These are phyloP conservation scores for Atrina japonica DNA, from an alignment of 2,888 invertebrate species.

Conservation along the genomic window DNA sequence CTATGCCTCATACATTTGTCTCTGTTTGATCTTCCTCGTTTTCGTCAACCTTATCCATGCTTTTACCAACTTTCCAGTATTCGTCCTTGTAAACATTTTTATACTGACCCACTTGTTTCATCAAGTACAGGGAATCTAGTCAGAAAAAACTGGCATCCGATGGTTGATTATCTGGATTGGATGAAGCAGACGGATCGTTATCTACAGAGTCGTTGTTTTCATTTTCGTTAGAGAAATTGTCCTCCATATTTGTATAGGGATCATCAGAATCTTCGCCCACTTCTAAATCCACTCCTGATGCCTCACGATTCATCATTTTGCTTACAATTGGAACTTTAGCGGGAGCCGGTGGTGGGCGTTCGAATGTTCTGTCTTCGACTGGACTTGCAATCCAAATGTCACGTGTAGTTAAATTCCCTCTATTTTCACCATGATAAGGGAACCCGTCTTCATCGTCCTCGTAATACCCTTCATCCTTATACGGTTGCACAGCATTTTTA, in stretches of 20 bases:
- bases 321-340: constrained; percentile 2
- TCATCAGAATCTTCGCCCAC: background rate
- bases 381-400: constrained; percentile 27
- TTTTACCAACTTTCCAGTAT: too few species aligned
- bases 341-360: background rate
- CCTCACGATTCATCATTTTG: constrained; percentile 14
- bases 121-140: too few species aligned
- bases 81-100: too few species aligned
- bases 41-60: too few species aligned
- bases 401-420: constrained; percentile 35
- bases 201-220: too few species aligned
- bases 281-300: constrained; percentile 15
- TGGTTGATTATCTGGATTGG: too few species aligned
- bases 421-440: constrained; percentile 9
- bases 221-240: too few species aligned
- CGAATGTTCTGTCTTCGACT: background rate
- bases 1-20: too few species aligned
- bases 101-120: too few species aligned
- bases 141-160: too few species aligned
- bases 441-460: constrained; percentile 29
- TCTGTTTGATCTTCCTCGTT: too few species aligned
- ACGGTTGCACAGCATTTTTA: constrained; percentile 26
- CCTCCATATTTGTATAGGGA: background rate
- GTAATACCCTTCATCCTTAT: constrained; percentile 29
- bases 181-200: too few species aligned